Base-by-base conservation (phyloP, 2,797 vertebrate genomes). In the Vireo griseus region DNA sequence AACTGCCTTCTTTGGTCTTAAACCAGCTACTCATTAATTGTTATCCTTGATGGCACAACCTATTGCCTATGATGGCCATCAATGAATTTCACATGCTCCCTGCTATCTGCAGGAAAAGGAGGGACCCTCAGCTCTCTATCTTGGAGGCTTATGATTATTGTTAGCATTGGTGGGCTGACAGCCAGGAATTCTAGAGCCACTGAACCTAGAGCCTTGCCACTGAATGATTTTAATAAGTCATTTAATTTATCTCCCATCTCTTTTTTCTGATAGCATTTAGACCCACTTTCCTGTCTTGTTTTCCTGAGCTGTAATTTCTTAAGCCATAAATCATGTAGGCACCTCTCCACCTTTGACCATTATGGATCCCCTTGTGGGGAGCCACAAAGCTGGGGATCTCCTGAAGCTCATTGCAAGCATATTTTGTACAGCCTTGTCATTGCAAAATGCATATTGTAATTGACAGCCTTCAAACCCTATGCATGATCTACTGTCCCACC, bases 21-120 rank as follows among this genome's bases (percentile, higher is more conserved):
- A 85, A 74, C 10, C 35, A 63, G 29, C n/a, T 74, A 29, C n/a
- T 52, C 0, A 0, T 45, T 31, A 55, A 21, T 2, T 22, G 22
- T 19, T 39, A n/a, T 13, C 35, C 35, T 65, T n/a, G 13, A 10
- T n/a, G 2, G 1, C 35, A 73, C 22, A 62, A 51, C 17, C 25
- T 21, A 7, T 18, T 29, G 21, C 48, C n/a, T 35, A 0, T 2
- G 19, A 55, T 1, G 7, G 69, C 29, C 68, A 77, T 9, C 74
- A 51, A 2, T 20, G 62, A 68, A 21, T n/a, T 73, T 37, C 50
- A 57, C 0, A 0, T 1, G 16, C 52, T 25, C 61, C 33, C 45
- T 3, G 4, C 20, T 10, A 44, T 10, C 58, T 31, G 12, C 12
- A 74, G 57, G 19, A 80, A 75, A 57, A 1, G 5, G 40, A 66